Percentiles rank a stretch among this genome's conserved stretches.
These are phyloP conservation scores for Myodes glareolus DNA, from an alignment of 2,113 vertebrate species.

Conservation along the genomic window DNA sequence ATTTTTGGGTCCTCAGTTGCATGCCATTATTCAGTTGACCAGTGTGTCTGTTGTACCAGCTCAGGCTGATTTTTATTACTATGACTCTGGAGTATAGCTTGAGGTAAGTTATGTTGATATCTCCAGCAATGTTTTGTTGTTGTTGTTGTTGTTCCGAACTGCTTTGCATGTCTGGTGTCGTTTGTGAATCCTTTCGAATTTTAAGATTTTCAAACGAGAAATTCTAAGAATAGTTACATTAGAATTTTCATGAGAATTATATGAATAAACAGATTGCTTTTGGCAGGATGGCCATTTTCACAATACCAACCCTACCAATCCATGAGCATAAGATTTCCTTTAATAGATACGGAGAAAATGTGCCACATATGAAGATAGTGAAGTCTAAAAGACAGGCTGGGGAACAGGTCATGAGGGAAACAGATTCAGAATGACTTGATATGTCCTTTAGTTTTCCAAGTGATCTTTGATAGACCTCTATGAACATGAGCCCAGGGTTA, in stretches of 20 bases:
- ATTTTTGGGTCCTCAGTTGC: not conserved
- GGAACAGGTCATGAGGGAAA: not conserved
- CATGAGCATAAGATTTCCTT: not conserved
- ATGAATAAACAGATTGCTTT: not conserved
- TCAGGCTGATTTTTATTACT: not conserved
- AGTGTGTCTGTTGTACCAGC: not conserved
- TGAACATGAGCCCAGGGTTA: not conserved
- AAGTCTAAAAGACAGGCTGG: not conserved
- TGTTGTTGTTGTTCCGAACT: not conserved
- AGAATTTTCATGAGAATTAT: not conserved
- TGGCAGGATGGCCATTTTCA: not conserved
- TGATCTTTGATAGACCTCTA: not conserved
- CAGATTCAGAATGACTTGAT: not conserved
- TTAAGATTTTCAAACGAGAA: not conserved
- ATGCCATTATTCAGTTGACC: not conserved
- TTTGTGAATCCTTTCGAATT: not conserved
- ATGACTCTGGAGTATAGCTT: not conserved
- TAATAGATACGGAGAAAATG: not conserved
- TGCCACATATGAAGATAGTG: not conserved
- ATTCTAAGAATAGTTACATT: not conserved
- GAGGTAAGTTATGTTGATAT: too few species aligned
- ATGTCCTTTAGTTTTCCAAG: not conserved
- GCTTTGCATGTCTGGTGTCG: too few species aligned
- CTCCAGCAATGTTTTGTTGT: not conserved
- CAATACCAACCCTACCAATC: too few species aligned